These are phyloP conservation scores for Thunnus maccoyii DNA, from an alignment of 2,113 vertebrate genomes.

Conservation along the genomic window DNA sequence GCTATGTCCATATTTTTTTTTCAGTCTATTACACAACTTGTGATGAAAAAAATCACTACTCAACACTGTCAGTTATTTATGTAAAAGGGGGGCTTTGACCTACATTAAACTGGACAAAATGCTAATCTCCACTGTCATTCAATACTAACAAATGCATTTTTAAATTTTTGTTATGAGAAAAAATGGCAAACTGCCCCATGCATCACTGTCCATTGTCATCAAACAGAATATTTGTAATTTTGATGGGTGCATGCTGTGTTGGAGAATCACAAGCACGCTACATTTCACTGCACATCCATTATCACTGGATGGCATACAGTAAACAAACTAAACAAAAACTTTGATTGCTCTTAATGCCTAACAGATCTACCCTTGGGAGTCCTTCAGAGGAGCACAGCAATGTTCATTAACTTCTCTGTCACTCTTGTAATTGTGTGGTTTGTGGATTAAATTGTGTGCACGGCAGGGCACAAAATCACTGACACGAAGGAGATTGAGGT, in stretches of 20 bases:
- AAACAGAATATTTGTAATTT: background rate
- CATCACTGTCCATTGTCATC: background rate
- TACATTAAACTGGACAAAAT: background rate
- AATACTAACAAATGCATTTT: too few species aligned
- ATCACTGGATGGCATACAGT: constrained; percentile 26
- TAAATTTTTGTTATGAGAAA: too few species aligned
- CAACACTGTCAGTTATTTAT: too few species aligned
- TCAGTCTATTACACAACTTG: too few species aligned
- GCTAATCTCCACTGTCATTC: too few species aligned
- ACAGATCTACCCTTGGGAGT: constrained; percentile 55
- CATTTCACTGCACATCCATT: constrained; percentile 43
- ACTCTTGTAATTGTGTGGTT: constrained; percentile 51
- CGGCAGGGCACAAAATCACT: constrained; percentile 26
- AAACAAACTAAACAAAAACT: constrained; percentile 17
- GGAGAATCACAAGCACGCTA: constrained; percentile 21
- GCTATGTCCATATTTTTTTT: too few species aligned
- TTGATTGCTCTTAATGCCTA: constrained; percentile 38
- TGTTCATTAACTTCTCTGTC: constrained; percentile 57
- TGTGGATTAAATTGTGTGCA: constrained; percentile 48
- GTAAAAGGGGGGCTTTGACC: background rate
- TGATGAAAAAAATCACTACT: too few species aligned
- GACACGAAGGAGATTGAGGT: constrained; percentile 34
- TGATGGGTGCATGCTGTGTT: background rate
- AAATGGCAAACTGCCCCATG: too few species aligned
- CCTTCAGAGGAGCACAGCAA: constrained; percentile 47